phyloP scores from a whole-genome alignment of 2,797 vertebrate genomes.

The Hoplostethus atlanticus region DNA sequence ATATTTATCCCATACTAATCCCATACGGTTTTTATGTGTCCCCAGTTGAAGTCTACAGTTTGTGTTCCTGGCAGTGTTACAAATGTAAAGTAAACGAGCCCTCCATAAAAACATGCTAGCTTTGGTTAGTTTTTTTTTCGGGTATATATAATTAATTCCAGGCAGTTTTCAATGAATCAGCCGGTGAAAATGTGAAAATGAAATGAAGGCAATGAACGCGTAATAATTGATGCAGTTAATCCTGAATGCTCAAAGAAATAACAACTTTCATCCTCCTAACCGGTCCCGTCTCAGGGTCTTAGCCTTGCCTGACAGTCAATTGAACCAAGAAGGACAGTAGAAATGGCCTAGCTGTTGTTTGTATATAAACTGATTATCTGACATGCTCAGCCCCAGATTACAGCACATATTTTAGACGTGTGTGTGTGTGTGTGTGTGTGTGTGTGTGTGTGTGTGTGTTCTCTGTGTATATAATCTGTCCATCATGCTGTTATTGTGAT shows the following conservation, averaged over 20 bases:
- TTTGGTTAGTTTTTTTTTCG: too few relatives aligned
- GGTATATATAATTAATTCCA: too few relatives aligned
- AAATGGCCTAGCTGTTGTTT: constrained; percentile 10
- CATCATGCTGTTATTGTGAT: constrained; percentile 48
- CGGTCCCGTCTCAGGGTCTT: not conserved
- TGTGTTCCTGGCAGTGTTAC: too few relatives aligned
- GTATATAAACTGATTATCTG: constrained; percentile 22
- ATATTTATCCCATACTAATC: too few relatives aligned
- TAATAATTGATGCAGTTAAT: too few relatives aligned
- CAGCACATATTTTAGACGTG: constrained; percentile 14
- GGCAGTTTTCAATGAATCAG: too few relatives aligned
- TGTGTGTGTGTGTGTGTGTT: constrained; percentile 16
- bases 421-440: constrained; percentile 35
- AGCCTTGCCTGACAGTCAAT: not conserved
- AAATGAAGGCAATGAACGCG: not conserved
- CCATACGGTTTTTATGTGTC: too few relatives aligned
- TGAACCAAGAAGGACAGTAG: not conserved
- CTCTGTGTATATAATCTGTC: constrained; percentile 49
- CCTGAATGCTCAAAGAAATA: not conserved
- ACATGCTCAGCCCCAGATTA: constrained; percentile 43
- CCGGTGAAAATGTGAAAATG: too few relatives aligned
- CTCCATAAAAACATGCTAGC: too few relatives aligned
- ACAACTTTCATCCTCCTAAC: too few relatives aligned
- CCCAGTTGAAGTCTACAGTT: too few relatives aligned
- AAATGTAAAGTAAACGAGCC: too few relatives aligned